Evolutionary conservation across 1,140 invertebrate genomes (phyloP).

Genomic region (Stratiolaelaps scimitus): DNA sequence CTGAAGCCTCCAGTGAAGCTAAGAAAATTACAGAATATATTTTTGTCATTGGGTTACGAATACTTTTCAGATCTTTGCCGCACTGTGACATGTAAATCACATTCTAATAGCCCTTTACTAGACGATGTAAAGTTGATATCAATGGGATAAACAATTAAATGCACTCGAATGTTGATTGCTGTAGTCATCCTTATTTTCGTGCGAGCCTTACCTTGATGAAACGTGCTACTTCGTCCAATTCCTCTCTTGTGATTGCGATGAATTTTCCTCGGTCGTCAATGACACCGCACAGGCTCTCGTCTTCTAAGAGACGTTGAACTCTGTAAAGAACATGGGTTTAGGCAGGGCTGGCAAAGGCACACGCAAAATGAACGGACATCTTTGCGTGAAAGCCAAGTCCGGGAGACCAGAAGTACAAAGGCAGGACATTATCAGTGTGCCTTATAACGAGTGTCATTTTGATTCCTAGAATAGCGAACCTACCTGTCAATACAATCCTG

Average conservation of each 20-base stretch:
- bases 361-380: too few relatives aligned
- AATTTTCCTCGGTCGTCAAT: slow-evolving; percentile 99
- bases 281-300: slow-evolving; percentile 63
- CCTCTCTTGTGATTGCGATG: slow-evolving; percentile 85
- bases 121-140: too few relatives aligned
- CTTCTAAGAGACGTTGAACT: slow-evolving; percentile 66
- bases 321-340: slow-evolving; percentile 48
- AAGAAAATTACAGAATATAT: background rate
- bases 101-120: too few relatives aligned
- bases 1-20: background rate
- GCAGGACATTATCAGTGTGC: too few relatives aligned
- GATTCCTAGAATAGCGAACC: background rate
- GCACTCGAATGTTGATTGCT: too few relatives aligned
- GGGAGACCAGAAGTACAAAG: too few relatives aligned
- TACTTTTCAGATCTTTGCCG: too few relatives aligned
- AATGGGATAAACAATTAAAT: background rate
- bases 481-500: slow-evolving; percentile 58
- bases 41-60: background rate
- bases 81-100: too few relatives aligned
- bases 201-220: slow-evolving; percentile 71
- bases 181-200: too few relatives aligned
- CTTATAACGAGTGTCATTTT: background rate
- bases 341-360: too few relatives aligned
- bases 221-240: slow-evolving; percentile 80
- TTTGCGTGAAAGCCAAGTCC: too few relatives aligned